Evolutionary conservation across 2,888 invertebrate species (phyloP).

Genomic region (Lasius platythorax): DNA sequence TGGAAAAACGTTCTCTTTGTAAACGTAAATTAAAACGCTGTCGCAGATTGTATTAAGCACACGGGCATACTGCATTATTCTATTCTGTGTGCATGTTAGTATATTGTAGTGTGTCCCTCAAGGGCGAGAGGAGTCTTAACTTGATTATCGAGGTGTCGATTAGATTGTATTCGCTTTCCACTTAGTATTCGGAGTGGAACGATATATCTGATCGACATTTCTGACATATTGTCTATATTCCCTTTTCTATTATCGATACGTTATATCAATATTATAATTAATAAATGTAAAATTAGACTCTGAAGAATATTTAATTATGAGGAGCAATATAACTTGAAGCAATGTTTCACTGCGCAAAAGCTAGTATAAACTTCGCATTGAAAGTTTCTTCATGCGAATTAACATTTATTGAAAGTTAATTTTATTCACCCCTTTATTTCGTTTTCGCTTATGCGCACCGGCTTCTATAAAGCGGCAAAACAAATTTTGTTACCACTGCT

Average conservation of each 20-base stretch:
- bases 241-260: background rate
- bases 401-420: slow-evolving; percentile 23
- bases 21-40: slow-evolving; percentile 42
- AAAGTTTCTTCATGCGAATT: slow-evolving; percentile 10
- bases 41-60: slow-evolving; percentile 20
- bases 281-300: background rate
- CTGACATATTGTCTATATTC: background rate
- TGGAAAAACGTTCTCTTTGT: slow-evolving; percentile 40
- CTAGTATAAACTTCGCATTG: background rate
- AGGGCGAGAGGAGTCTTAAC: slow-evolving; percentile 66
- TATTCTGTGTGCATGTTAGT: slow-evolving; percentile 26
- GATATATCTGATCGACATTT: background rate
- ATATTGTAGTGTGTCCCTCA: slow-evolving; percentile 35
- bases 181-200: slow-evolving; percentile 55
- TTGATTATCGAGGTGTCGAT: slow-evolving; percentile 70
- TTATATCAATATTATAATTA: background rate
- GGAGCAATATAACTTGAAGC: background rate
- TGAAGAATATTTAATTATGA: background rate
- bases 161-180: slow-evolving; percentile 70
- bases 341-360: background rate
- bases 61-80: slow-evolving; percentile 22
- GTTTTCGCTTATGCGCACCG: background rate
- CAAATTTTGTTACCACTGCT: slow-evolving; percentile 24
- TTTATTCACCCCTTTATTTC: background rate
- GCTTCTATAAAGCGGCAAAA: slow-evolving; percentile 11